Base-by-base conservation (phyloP, 2,797 vertebrate genomes). In the Percopsis omiscomaycus region DNA sequence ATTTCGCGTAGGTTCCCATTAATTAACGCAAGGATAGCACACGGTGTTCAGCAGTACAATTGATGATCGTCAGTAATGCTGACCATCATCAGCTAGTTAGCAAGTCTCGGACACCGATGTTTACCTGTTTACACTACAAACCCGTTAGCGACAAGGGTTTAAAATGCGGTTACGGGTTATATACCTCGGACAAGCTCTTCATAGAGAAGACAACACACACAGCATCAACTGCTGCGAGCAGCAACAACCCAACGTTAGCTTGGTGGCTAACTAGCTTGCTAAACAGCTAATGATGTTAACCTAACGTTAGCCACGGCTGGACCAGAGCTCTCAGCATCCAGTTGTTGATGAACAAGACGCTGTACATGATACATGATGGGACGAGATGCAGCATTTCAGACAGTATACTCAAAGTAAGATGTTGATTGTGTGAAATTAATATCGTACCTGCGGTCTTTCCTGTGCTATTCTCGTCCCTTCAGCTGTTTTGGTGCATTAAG, bases 401-500 rank as follows among this genome's bases (percentile, higher is more conserved):
- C 1, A 47, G 37, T 37, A 32, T 28, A 12, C 54, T 29, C 13
- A 3, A 2, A 6, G 4, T 3, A 56, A 27, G 55, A 28, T 0
- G 44, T 55, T 44, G 8, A 12, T 16, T 11, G 29, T 1, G 13
- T 47, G 12, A 61, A 2, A 61, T 45, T 4, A 50, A 16, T 57
- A 37, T 64, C 67, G 84, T 91, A 93, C 92, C 91, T 90, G 84
- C 66, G 61, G 62, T 55, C 81, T 74, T 78, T 80, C 81, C 90
- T 83, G 53, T 52, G 79, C 71, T 86, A 81, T 81, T 85, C 83
- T 79, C 69, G 83, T 82, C 73, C 74, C 74, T 80, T 89, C 88
- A 80, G 83, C 84, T 75, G 88, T 83, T 88, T 65, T 83, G 75
- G 86, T 88, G 91, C 90, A 90, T 81, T 89, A 85, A 78, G 78